Base-by-base conservation (phyloP, 1,140 invertebrate species). In the Aethina tumida region DNA sequence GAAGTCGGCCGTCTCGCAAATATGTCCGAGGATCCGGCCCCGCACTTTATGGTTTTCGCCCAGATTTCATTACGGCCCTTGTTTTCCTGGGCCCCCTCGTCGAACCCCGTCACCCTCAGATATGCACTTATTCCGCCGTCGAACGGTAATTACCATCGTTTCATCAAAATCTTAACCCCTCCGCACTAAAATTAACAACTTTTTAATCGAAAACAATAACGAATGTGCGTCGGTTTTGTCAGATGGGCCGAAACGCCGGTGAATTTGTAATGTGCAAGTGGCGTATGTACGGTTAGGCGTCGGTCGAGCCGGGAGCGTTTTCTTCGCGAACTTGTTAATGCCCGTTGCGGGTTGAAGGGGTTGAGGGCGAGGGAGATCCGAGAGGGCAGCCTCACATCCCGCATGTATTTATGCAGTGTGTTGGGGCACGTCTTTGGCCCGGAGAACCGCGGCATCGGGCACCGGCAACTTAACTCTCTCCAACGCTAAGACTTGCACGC, bases 1-100 rank as follows among this genome's bases (percentile, higher is more conserved):
- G 51, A 44, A 47, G 44, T 40, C 47, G 35, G 39, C 20, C 36
- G 30, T 48, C 43, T 55, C 51, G 48, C 55, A 56, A 57, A 59
- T 51, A 58, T 56, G 56, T 58, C 56, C 56, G 49, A 55, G 46
- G 44, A 39, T 47, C 50, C 43, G 40, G 47, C 35, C 38, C n/a
- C n/a, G n/a, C 50, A 53, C 50, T 54, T 56, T 56, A 56, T 49
- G 45, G 45, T 42, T 44, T 44, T 41, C 44, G 47, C 41, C 37
- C 43, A 45, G 49, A 52, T 50, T 49, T 54, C 49, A 49, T 50
- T 50, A 53, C 43, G 30, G 39, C 36, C n/a, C n/a, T n/a, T n/a
- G n/a, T n/a, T n/a, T n/a, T n/a, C n/a, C n/a, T n/a, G n/a, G n/a
- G n/a, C n/a, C n/a, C n/a, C n/a, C n/a, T n/a, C n/a, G n/a, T n/a